Evolutionary conservation across 2,888 invertebrate species (phyloP).

Genomic region (Dryococelus australis): DNA sequence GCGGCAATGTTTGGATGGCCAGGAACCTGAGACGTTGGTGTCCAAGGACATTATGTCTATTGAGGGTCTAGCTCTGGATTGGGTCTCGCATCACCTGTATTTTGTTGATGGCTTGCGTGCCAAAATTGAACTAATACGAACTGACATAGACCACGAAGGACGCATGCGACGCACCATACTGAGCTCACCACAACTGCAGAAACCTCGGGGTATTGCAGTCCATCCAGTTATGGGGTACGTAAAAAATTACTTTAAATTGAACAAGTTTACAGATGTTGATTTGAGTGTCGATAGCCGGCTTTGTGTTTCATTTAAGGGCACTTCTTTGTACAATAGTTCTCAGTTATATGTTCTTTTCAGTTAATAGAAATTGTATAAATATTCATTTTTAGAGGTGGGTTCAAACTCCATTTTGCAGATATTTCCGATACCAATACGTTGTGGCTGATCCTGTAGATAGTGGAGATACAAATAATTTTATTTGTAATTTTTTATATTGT

Average conservation of each 20-base stretch:
- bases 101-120: constrained; percentile 84
- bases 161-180: constrained; percentile 81
- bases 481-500: too few species aligned
- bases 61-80: constrained; percentile 89
- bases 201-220: constrained; percentile 82
- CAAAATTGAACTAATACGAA: constrained; percentile 82
- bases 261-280: too few species aligned
- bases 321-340: too few species aligned
- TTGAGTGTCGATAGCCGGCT: too few species aligned
- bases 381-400: too few species aligned
- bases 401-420: too few species aligned
- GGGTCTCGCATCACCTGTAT: constrained; percentile 85
- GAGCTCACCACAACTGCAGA: constrained; percentile 69
- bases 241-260: neutral
- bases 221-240: constrained; percentile 77
- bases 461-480: too few species aligned
- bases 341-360: too few species aligned
- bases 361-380: too few species aligned
- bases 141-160: constrained; percentile 67
- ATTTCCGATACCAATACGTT: too few species aligned
- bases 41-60: constrained; percentile 79
- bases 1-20: constrained; percentile 78
- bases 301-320: too few species aligned
- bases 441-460: too few species aligned
- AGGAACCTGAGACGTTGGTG: constrained; percentile 73